Base-by-base conservation (phyloP, 2,797 vertebrate genomes). In the Girardinus metallicus region DNA sequence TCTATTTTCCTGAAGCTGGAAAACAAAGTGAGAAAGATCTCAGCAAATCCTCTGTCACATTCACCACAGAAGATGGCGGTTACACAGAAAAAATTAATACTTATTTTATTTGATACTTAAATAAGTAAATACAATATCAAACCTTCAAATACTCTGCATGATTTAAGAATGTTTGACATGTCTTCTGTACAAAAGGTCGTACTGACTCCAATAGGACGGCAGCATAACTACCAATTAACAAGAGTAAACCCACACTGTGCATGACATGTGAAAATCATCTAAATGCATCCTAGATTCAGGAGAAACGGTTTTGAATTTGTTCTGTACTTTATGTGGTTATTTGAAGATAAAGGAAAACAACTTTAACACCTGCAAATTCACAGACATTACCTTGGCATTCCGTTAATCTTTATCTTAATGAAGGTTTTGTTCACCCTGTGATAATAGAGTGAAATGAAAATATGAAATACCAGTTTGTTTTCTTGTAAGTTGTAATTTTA, bases 1-100 rank as follows among this genome's bases (percentile, higher is more conserved):
- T 29, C n/a, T 79, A 64, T 43, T 64, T 81, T 79, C 43, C 77
- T 39, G 71, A 77, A 72, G 41, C 15, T 49, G 51, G n/a, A 31
- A 74, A 74, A 55, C 53, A 9, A 49, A 75, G 68, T 2, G 6
- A 77, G 73, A 74, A 83, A 66, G n/a, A 60, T 60, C 34, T 6
- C 26, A 13, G 39, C 60, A 11, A 23, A 41, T 41, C 43, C 51
- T 60, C 9, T n/a, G 26, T 11, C 26, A n/a, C n/a, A 0, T 36
- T 4, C 8, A 47, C 49, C 70, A 79, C 57, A 29, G 5, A 34
- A 64, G 31, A 64, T 36, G 34, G 16, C 4, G 34, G 31, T 36
- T 36, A 11, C 41, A 15, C 43, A 36, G 71, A 39, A 16, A 21
- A 47, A 16, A 15, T 0, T 13, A 4, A 15, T 13, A 46, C 12